Evolutionary conservation across 2,113 vertebrate species (phyloP).

Genomic region (Brachypteracias leptosomus): DNA sequence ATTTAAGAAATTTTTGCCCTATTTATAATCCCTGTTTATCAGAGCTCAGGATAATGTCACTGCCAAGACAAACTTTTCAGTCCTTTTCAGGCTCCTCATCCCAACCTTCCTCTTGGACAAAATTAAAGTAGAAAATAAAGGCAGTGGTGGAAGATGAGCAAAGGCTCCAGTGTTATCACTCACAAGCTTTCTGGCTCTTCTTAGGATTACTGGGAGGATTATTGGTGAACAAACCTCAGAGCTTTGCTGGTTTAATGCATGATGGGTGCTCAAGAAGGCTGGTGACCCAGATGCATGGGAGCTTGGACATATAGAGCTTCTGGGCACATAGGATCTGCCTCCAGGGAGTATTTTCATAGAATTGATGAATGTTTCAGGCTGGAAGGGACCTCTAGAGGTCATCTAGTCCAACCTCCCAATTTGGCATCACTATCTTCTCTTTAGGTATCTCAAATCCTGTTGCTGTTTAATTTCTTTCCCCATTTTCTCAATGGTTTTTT

Average conservation of each 20-base stretch:
- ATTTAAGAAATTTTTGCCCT: not conserved
- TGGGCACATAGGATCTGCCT: rapidly evolving
- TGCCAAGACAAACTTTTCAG: not conserved
- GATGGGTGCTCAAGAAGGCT: not conserved
- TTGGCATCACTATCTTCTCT: rapidly evolving
- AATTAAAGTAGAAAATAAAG: not conserved
- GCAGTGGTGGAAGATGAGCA: not conserved
- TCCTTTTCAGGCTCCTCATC: not conserved
- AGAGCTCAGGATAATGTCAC: not conserved
- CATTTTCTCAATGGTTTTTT: not conserved
- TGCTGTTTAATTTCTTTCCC: not conserved
- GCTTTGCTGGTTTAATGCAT: not conserved
- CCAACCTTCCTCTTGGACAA: not conserved
- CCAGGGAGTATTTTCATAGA: not conserved
- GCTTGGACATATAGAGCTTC: not conserved
- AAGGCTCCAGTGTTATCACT: not conserved
- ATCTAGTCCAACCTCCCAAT: too few relatives aligned
- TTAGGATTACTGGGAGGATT: not conserved
- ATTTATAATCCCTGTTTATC: not conserved
- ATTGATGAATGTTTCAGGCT: too few relatives aligned
- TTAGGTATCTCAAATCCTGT: not conserved
- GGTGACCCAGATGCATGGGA: rapidly evolving
- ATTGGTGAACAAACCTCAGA: not conserved
- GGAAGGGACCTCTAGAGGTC: too few relatives aligned
- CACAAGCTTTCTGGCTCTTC: not conserved